These are phyloP conservation scores for Sebastes miniatus DNA, from an alignment of 2,797 vertebrate species.

Conservation along the genomic window DNA sequence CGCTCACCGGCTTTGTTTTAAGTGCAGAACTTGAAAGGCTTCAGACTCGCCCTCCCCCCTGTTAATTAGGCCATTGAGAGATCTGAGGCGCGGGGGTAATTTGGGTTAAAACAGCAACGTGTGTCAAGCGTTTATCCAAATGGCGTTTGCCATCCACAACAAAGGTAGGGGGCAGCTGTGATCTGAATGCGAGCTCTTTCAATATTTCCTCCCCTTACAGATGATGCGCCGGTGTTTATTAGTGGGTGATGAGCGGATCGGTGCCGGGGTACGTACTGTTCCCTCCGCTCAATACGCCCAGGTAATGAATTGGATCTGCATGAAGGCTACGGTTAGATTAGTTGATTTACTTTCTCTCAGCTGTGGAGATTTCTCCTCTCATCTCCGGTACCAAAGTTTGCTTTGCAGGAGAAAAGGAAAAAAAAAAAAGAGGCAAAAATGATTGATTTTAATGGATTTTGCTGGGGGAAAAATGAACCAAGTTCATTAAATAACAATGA, in stretches of 20 bases:
- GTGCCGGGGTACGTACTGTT: neutral
- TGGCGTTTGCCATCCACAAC: conserved; percentile 71
- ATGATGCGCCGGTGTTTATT: conserved; percentile 24
- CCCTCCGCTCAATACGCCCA: conserved; percentile 14
- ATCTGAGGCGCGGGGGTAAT: conserved; percentile 74
- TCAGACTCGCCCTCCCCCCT: conserved; percentile 29
- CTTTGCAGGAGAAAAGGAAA: conserved; percentile 10
- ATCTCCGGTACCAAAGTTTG: conserved; percentile 37
- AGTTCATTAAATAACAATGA: conserved; percentile 75
- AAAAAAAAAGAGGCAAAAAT: conserved; percentile 22
- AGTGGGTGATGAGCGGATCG: conserved; percentile 23
- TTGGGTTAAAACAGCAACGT: conserved; percentile 76
- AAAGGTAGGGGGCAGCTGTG: conserved; percentile 72
- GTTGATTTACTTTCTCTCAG: conserved; percentile 44
- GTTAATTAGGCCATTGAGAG: conserved; percentile 77
- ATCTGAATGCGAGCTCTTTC: conserved; percentile 60
- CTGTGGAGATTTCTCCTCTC: conserved; percentile 38
- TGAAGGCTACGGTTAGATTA: conserved; percentile 36
- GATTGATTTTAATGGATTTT: conserved; percentile 74
- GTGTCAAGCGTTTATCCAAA: conserved; percentile 74
- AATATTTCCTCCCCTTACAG: conserved; percentile 29
- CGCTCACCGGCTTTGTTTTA: conserved; percentile 60
- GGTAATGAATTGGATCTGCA: conserved; percentile 53
- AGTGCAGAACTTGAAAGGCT: conserved; percentile 76
- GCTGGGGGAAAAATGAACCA: conserved; percentile 54